Percentiles rank a stretch among this genome's conserved stretches.
Evolutionary conservation across 2,797 vertebrate genomes (phyloP).

Genomic region (Bufotes viridis): DNA sequence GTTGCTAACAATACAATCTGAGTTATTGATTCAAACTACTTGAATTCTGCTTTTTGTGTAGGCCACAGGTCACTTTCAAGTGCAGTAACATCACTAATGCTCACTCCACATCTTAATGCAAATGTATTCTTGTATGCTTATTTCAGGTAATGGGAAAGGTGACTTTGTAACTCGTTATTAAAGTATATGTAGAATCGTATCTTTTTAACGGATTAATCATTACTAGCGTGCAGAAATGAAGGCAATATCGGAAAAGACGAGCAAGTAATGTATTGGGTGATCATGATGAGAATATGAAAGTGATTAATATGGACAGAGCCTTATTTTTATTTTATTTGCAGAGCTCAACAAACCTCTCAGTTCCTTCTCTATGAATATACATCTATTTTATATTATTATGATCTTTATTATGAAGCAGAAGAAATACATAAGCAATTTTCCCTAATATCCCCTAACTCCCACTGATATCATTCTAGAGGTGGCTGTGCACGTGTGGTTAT

Average conservation of each 20-base stretch:
- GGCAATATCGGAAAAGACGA: slow-evolving; percentile 3
- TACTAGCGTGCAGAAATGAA: slow-evolving; percentile 7
- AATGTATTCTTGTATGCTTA: slow-evolving; percentile 39
- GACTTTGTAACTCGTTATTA: slow-evolving; percentile 35
- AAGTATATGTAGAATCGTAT: slow-evolving; percentile 42
- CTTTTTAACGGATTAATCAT: slow-evolving; percentile 52
- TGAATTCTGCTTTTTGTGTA: not conserved
- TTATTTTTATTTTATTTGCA: slow-evolving; percentile 4
- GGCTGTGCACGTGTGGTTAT: not conserved
- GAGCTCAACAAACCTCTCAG: not conserved
- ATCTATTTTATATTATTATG: not conserved
- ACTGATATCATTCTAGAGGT: not conserved
- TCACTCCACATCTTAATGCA: slow-evolving; percentile 15
- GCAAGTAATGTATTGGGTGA: not conserved
- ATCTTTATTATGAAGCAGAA: not conserved
- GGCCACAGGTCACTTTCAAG: not conserved
- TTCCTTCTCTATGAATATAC: not conserved
- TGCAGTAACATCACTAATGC: slow-evolving; percentile 11
- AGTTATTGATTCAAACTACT: not conserved
- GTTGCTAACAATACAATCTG: not conserved
- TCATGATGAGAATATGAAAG: slow-evolving; percentile 10
- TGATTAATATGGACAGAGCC: not conserved
- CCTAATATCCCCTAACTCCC: not conserved
- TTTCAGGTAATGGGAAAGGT: slow-evolving; percentile 55
- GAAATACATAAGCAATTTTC: not conserved